phyloP scores from a whole-genome alignment of 2,113 vertebrate species.

The Heterotis niloticus region DNA sequence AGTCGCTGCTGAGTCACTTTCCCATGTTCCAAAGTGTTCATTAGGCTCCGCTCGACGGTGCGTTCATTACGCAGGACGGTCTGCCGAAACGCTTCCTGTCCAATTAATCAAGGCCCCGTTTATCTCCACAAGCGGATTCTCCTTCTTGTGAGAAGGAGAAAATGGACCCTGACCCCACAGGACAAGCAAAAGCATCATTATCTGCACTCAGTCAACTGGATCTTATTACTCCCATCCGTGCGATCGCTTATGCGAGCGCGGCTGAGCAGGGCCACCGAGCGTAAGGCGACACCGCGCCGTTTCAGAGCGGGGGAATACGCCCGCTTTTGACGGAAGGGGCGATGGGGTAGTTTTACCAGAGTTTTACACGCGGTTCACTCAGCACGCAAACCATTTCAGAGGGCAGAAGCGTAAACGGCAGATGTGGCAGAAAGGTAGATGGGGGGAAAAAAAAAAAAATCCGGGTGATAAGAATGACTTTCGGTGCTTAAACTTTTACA shows the following conservation, averaged over 20 bases:
- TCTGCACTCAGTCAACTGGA: not conserved
- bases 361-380: not conserved
- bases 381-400: too few species aligned
- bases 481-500: too few species aligned
- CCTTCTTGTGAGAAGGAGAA: not conserved
- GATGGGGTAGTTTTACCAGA: not conserved
- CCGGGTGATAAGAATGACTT: too few species aligned
- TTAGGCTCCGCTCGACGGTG: not conserved
- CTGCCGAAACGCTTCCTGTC: constrained; percentile 10
- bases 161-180: not conserved
- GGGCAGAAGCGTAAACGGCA: too few species aligned
- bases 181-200: not conserved
- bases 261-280: not conserved
- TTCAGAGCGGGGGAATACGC: not conserved
- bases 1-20: constrained; percentile 1
- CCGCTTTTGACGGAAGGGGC: not conserved
- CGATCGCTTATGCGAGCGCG: not conserved
- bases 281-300: not conserved
- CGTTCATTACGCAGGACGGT: constrained; percentile 9
- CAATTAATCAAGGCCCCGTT: constrained; percentile 13
- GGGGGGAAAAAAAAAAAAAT: too few species aligned
- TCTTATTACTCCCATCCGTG: not conserved
- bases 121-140: not conserved
- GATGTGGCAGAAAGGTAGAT: too few species aligned
- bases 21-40: not conserved